Percentiles rank a stretch among this genome's conserved stretches.
Conservation (phyloP, 64 coral and sea anemone species). For the Montipora cactus region DNA sequence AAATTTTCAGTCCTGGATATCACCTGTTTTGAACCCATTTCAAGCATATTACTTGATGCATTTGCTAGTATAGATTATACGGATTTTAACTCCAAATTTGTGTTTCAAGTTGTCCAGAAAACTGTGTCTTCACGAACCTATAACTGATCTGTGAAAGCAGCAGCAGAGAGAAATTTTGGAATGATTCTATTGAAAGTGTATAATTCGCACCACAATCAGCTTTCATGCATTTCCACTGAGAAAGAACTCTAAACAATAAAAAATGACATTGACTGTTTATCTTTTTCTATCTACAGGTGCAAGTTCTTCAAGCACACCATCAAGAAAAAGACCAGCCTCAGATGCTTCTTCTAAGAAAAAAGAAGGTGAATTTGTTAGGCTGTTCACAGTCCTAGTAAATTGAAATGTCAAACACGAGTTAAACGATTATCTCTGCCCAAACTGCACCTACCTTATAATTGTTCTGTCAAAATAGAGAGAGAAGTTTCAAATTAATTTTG, state of each 20-base stretch:
- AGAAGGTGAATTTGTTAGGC: not conserved
- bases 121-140: not conserved
- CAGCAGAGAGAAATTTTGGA: not conserved
- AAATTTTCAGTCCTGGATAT: not conserved
- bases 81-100: not conserved
- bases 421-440: not conserved
- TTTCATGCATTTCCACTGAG: constrained; percentile 1
- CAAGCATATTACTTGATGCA: not conserved
- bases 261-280: not conserved
- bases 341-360: constrained; percentile 1
- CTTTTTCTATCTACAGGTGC: not conserved
- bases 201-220: not conserved
- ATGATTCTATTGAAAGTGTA: constrained; percentile 1
- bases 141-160: not conserved
- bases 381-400: not conserved
- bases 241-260: not conserved
- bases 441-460: constrained; percentile 1
- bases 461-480: not conserved
- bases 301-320: not conserved
- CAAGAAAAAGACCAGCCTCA: not conserved
- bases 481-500: not conserved
- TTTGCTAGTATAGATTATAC: not conserved
- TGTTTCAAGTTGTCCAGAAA: not conserved
- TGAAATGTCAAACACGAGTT: not conserved
- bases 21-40: not conserved